Evolutionary conservation across 2,888 invertebrate species (phyloP), one percentile per base, ranked within the genome.

Genomic region (Dasysyrphus albostriatus): DNA sequence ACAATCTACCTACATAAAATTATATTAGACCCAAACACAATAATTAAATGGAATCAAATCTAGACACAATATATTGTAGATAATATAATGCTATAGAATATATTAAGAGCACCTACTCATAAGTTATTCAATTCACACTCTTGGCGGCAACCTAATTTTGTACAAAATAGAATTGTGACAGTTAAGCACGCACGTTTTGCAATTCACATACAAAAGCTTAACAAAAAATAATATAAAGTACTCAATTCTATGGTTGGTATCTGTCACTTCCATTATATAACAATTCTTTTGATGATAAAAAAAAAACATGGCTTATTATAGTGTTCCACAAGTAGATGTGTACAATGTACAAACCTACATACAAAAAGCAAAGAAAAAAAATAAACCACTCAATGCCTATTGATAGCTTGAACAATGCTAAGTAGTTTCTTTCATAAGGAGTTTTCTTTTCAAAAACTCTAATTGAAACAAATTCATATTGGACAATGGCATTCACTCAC

Each of bases 101-200:
- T 32, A 5, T 10, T 9, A 54, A 32, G 1, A 32, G 7, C 14
- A 54, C 54, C 14, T 32, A 54, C 32, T 54, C n/a, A 32, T 10
- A 16, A 34, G 51, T 59, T 73, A 80, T 80, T 83, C 34, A 34
- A 5, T 34, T 58, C 34, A 73, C 78, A 59, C 83, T 73, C 54
- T 54, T 8, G 32, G 14, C 69, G 69, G 67, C 67, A 83, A 78
- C 79, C 83, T 78, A 78, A 83, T 58, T 58, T 16, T 6, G 16
- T 47, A 49, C 49, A 65, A 59, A 78, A 77, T 83, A 78, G 58
- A 58, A 83, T 72, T 78, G 73, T 67, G 51, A 61, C 73, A 67
- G 67, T 69, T 73, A 78, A 69, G 72, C 47, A 59, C 70, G 56
- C 79, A 78, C 83, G 67, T 78, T 78, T 78, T 44, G 37, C 67